These are phyloP conservation scores for Channallabes apus DNA, from an alignment of 2,797 vertebrate genomes.

Conservation along the genomic window DNA sequence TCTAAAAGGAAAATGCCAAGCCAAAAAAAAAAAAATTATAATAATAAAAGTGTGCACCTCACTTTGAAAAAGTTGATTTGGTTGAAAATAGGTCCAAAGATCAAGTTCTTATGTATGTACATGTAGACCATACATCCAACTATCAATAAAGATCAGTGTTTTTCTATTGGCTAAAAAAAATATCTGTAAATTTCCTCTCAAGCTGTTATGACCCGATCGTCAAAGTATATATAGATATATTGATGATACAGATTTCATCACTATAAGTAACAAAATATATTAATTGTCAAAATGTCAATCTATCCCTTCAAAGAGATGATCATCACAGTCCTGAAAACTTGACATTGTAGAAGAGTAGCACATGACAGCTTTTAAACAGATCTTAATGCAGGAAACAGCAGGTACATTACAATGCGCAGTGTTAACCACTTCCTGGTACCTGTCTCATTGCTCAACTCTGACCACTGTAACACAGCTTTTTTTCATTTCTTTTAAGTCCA, in stretches of 20 bases:
- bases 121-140: not conserved
- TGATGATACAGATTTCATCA: not conserved
- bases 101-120: not conserved
- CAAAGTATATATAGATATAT: not conserved
- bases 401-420: not conserved
- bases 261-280: slow-evolving; percentile 4
- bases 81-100: slow-evolving; percentile 18
- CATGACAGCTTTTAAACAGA: not conserved
- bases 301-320: slow-evolving; percentile 48
- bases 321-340: slow-evolving; percentile 61
- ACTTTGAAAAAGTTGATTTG: slow-evolving; percentile 6
- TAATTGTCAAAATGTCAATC: slow-evolving; percentile 27
- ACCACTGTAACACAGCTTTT: not conserved
- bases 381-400: not conserved
- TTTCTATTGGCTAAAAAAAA: slow-evolving; percentile 3
- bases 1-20: not conserved
- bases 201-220: not conserved
- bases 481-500: not conserved
- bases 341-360: slow-evolving; percentile 10
- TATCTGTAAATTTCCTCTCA: slow-evolving; percentile 9
- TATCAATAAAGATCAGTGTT: slow-evolving; percentile 3
- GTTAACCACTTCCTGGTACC: slow-evolving; percentile 2
- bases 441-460: not conserved
- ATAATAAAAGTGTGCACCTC: not conserved
- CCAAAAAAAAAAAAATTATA: not conserved